A percentile compares a stretch with the other conserved stretches of the same genome.
Conservation (phyloP, 1,140 invertebrate species). For the Aphaenogaster floridana region DNA sequence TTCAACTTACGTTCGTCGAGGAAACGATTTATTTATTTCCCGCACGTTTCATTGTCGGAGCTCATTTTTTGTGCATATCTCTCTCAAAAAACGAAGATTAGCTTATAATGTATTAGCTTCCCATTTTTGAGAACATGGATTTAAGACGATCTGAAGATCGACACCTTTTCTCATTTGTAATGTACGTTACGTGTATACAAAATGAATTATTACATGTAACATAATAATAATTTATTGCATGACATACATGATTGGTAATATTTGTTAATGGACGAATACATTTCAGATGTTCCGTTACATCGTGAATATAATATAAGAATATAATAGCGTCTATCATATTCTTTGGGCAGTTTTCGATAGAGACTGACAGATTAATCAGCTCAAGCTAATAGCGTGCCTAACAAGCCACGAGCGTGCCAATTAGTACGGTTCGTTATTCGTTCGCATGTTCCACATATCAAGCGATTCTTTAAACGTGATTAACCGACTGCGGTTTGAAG, state of each 20-base stretch:
- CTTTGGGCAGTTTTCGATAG: background rate
- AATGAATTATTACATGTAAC: background rate
- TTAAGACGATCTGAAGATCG: background rate
- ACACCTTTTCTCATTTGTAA: background rate
- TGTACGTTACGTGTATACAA: background rate
- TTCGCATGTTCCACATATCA: constrained; percentile 22
- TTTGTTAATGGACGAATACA: background rate
- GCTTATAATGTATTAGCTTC: background rate
- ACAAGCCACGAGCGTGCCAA: constrained; percentile 12
- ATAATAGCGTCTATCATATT: background rate
- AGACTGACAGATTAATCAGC: background rate
- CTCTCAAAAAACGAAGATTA: constrained; percentile 2
- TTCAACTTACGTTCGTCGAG: background rate
- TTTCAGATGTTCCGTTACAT: background rate
- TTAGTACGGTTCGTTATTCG: constrained; percentile 18
- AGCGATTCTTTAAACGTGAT: background rate
- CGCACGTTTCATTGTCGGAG: background rate
- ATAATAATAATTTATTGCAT: background rate
- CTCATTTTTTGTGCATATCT: background rate
- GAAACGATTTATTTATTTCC: background rate
- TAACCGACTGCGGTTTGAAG: constrained; percentile 13
- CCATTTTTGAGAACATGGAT: background rate
- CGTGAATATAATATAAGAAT: background rate
- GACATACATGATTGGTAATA: background rate
- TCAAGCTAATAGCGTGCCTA: background rate